Conservation (phyloP, 2,888 invertebrate genomes). For the Syrista parreyssii region DNA sequence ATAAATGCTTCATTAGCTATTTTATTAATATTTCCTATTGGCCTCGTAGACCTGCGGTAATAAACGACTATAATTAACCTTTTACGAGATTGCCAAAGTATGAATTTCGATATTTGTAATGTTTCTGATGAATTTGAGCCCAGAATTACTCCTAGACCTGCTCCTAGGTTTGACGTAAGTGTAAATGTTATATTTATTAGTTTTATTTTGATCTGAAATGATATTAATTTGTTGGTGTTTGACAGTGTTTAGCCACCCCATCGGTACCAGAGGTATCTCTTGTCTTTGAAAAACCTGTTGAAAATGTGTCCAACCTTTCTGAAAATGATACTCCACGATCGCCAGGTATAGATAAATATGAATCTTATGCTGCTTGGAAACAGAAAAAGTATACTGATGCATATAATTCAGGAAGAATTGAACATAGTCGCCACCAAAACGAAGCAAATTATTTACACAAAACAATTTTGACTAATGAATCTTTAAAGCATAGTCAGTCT, state of each 20-base stretch:
- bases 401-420: neutral
- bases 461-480: slow-evolving; percentile 4
- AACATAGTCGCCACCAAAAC: slow-evolving; percentile 14
- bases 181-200: neutral
- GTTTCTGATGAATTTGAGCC: slow-evolving; percentile 54
- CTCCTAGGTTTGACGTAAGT: slow-evolving; percentile 44
- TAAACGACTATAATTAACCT: neutral
- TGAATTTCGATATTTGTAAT: slow-evolving; percentile 35
- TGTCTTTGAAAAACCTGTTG: slow-evolving; percentile 47
- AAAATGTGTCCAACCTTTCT: neutral
- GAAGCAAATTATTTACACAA: slow-evolving; percentile 11
- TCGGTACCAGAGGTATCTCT: slow-evolving; percentile 58
- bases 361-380: slow-evolving; percentile 53
- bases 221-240: neutral
- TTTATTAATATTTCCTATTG: neutral
- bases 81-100: slow-evolving; percentile 11
- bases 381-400: slow-evolving; percentile 25
- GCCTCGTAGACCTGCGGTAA: neutral
- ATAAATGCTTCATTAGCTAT: neutral
- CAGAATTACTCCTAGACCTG: slow-evolving; percentile 46
- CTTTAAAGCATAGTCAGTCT: slow-evolving; percentile 14
- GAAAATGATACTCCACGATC: slow-evolving; percentile 21
- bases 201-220: neutral
- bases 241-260: slow-evolving; percentile 43
- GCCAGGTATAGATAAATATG: slow-evolving; percentile 24